A percentile compares a stretch with the other conserved stretches of the same genome.
phyloP scores from a whole-genome alignment of 2,888 invertebrate species.

The Spilarctia lutea region DNA sequence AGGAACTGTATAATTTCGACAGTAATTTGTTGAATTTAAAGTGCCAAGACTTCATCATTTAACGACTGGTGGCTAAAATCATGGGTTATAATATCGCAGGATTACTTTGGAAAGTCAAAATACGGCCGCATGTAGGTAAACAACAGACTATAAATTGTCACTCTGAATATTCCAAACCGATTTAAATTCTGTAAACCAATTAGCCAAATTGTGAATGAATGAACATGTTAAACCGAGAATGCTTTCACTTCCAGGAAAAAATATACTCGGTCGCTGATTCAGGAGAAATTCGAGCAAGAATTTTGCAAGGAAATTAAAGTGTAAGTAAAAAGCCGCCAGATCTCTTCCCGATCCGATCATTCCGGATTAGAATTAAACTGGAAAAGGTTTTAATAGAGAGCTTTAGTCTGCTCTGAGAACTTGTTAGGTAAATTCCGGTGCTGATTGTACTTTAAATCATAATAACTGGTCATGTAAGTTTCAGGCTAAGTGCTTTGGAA shows the following conservation, averaged over 20 bases:
- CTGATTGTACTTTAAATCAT: neutral
- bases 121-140: neutral
- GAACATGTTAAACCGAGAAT: neutral
- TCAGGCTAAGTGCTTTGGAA: no score
- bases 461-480: neutral
- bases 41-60: neutral
- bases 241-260: neutral
- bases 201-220: neutral
- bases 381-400: neutral
- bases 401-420: neutral
- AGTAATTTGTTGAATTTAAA: no score
- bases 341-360: neutral
- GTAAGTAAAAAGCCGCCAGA: neutral
- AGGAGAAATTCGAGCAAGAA: neutral
- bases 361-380: neutral
- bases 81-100: neutral
- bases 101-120: neutral
- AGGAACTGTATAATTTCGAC: no score
- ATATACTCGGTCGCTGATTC: neutral
- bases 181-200: neutral
- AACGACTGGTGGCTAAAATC: neutral
- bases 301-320: constrained; percentile 3
- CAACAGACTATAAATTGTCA: neutral
- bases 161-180: neutral
- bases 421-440: neutral